Evolutionary conservation across 2,888 invertebrate species (phyloP), one percentile per base, ranked within the genome.

Genomic region (Phortica magna): DNA sequence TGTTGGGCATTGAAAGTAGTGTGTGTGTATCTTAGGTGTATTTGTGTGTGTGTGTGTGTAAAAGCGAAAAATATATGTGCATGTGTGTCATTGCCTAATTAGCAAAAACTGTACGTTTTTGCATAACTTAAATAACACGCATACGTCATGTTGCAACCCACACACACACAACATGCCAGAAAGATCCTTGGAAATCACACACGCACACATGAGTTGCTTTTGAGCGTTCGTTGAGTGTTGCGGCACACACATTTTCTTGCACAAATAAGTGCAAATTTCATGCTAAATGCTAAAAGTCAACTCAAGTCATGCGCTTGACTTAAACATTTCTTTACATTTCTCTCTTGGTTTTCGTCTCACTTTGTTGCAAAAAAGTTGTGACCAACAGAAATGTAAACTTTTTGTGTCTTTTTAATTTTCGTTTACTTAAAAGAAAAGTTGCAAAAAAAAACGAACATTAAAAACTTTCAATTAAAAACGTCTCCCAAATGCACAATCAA

Each of bases 1-100:
- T 39, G 39, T 67, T 73, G 78, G 73, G 48, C 67, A 78, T 77
- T 80, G 77, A 75, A 76, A 79, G 76, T 81, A 78, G 48, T 41
- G 65, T 65, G 65, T 41, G 65, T 19, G 43, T 17, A 6, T n/a
- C 48, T 68, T 7, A 17, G 59, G 19, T 59, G 19, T n/a, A 3
- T 59, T 3, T 14, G 2, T 39, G 65, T 6, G 6, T 22, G 65
- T 65, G 31, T 65, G 31, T 39, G 10, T 39, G n/a, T n/a, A n/a
- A n/a, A n/a, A n/a, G n/a, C n/a, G n/a, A n/a, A n/a, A n/a, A n/a
- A n/a, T n/a, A n/a, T n/a, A 9, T 39, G 14, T 1, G 41, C 10
- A 41, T 65, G 14, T 39, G 39, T 70, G 53, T 53, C 70, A 70
- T 7, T 70, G 31, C 22, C 70, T 70, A 70, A 70, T 70, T 70